These are phyloP conservation scores for Otus sunia DNA, from an alignment of 2,113 vertebrate genomes.

Conservation along the genomic window DNA sequence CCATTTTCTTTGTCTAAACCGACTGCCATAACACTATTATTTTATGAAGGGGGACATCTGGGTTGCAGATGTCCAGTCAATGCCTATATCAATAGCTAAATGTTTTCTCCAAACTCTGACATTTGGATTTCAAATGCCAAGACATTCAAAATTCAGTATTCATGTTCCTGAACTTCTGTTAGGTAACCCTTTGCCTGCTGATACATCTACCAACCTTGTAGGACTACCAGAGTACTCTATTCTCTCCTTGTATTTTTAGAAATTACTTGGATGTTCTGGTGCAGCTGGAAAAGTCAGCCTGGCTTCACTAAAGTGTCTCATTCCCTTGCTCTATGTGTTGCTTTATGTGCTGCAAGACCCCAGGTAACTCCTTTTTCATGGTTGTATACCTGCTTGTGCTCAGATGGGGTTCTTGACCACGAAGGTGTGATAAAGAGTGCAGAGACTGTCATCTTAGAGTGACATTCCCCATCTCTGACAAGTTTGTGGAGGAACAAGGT, in stretches of 20 bases:
- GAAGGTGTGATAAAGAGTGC: background rate
- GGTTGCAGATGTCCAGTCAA: background rate
- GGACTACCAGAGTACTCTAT: background rate
- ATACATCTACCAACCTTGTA: background rate
- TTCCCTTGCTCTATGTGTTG: background rate
- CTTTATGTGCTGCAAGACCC: background rate
- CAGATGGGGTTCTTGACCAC: background rate
- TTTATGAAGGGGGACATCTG: background rate
- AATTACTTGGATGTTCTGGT: background rate
- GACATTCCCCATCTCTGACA: background rate
- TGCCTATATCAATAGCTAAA: conserved; percentile 13
- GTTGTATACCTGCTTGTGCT: background rate
- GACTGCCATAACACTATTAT: background rate
- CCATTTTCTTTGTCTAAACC: background rate
- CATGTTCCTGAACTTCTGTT: background rate
- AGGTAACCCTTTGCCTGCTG: background rate
- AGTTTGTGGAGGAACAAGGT: background rate
- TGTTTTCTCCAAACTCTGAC: conserved; percentile 30
- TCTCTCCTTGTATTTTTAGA: background rate
- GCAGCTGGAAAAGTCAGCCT: background rate
- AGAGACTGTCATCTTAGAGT: background rate
- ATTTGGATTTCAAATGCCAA: conserved; percentile 63
- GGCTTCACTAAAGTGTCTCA: background rate
- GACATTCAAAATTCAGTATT: conserved; percentile 24
- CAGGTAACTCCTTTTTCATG: background rate